Percentiles rank a stretch among this genome's conserved stretches.
phyloP scores from a whole-genome alignment of 2,797 vertebrate species.

The Phaenicophaeus curvirostris region DNA sequence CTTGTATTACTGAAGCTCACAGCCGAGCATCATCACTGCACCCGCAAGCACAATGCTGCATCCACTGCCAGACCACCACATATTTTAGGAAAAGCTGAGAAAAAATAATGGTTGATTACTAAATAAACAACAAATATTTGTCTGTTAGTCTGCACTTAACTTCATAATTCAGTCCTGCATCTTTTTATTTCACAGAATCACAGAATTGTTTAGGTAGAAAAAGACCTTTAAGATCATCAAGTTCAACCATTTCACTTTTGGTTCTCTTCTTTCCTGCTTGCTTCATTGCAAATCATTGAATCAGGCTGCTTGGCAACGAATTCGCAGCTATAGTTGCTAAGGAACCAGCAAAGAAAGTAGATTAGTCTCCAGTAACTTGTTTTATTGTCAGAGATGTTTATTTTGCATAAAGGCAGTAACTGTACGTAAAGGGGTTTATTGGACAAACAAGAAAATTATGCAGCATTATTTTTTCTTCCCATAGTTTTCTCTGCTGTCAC shows the following conservation, averaged over 20 bases:
- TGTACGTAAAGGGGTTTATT: background rate
- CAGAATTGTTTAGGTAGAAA: too few relatives aligned
- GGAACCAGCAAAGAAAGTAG: slow-evolving; percentile 22
- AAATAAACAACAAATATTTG: background rate
- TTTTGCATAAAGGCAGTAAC: slow-evolving; percentile 45
- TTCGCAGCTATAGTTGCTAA: slow-evolving; percentile 42
- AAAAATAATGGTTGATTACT: background rate
- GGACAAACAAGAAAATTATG: slow-evolving; percentile 15
- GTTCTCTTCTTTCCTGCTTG: background rate
- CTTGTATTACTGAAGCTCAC: rapidly evolving
- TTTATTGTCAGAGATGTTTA: slow-evolving; percentile 46
- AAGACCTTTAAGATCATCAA: too few relatives aligned
- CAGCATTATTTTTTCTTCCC: background rate
- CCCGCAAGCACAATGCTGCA: background rate
- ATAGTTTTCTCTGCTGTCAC: background rate
- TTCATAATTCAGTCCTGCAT: background rate
- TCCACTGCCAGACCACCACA: background rate
- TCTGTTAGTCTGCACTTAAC: background rate
- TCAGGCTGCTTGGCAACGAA: slow-evolving; percentile 10
- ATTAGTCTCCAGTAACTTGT: slow-evolving; percentile 38
- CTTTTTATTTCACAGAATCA: background rate
- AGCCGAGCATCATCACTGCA: rapidly evolving
- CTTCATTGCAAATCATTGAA: background rate
- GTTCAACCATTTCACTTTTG: too few relatives aligned
- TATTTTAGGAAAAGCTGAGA: background rate